Percentiles rank a stretch among this genome's conserved stretches.
phyloP scores from a whole-genome alignment of 1,140 invertebrate species.

The Platyscapa corneri region DNA sequence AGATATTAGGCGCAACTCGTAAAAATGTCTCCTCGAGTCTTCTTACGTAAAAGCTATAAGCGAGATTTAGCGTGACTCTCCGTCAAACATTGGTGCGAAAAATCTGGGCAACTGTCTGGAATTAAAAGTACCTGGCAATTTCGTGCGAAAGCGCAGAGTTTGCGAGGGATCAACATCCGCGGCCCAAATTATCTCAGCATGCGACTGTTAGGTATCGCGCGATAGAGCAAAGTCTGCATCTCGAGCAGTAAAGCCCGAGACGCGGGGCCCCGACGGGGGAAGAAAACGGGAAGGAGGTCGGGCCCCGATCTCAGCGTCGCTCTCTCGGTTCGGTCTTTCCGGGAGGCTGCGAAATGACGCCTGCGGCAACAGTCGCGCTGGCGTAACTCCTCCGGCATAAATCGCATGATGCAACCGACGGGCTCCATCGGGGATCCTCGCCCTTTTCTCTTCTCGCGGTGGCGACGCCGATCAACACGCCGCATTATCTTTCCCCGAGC shows the following conservation, averaged over 20 bases:
- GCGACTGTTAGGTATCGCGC: too few relatives aligned
- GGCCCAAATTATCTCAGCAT: too few relatives aligned
- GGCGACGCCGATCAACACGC: conserved; percentile 18
- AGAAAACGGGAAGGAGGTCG: not conserved
- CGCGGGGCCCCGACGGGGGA: too few relatives aligned
- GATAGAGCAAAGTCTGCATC: too few relatives aligned
- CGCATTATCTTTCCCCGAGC: conserved; percentile 32
- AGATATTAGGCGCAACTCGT: not conserved
- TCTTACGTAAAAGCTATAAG: too few relatives aligned
- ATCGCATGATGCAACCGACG: conserved; percentile 37
- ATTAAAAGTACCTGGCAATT: too few relatives aligned
- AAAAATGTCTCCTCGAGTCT: not conserved
- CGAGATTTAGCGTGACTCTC: too few relatives aligned
- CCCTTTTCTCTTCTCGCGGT: conserved; percentile 53
- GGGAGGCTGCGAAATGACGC: conserved; percentile 20
- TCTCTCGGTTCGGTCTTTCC: not conserved
- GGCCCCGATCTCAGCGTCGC: not conserved
- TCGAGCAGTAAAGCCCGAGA: too few relatives aligned
- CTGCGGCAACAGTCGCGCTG: conserved; percentile 38
- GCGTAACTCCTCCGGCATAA: conserved; percentile 11
- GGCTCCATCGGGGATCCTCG: conserved; percentile 24
- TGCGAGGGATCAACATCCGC: too few relatives aligned
- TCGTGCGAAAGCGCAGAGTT: too few relatives aligned
- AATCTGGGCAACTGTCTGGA: not conserved
- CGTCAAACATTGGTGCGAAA: not conserved